A percentile compares a stretch with the other conserved stretches of the same genome.
Conservation (phyloP, 2,797 vertebrate genomes). For the Simalia tracyae region DNA sequence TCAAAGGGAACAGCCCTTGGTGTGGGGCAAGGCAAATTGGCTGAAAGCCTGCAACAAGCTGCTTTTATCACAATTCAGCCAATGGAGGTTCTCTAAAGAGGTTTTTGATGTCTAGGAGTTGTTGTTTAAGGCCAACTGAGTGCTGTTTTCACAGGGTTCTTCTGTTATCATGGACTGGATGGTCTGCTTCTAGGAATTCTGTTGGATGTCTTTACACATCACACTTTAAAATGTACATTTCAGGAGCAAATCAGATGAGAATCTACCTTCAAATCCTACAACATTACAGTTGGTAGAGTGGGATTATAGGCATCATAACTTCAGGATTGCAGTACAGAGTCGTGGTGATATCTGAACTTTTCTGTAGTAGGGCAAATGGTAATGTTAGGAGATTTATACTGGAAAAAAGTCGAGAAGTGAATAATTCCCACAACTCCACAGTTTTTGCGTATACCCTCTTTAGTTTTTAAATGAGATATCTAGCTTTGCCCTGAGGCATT, state of each 20-base stretch:
- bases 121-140: not conserved
- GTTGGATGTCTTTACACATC: not conserved
- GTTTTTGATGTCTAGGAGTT: not conserved
- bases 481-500: not conserved
- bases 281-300: not conserved
- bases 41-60: not conserved
- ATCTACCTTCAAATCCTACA: not conserved
- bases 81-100: not conserved
- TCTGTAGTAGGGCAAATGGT: not conserved
- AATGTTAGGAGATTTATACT: not conserved
- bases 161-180: not conserved
- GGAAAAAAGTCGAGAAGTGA: not conserved
- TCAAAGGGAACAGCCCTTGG: slow-evolving; percentile 14
- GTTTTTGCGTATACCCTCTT: not conserved
- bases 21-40: not conserved
- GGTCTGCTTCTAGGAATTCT: not conserved
- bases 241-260: not conserved
- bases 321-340: not conserved
- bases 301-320: not conserved
- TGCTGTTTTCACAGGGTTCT: not conserved
- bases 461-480: not conserved
- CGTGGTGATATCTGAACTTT: not conserved
- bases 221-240: not conserved
- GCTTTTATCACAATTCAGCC: not conserved
- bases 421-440: not conserved